Percentiles rank a stretch among this genome's conserved stretches.
These are phyloP conservation scores for Amiota communis DNA, from an alignment of 2,888 invertebrate species.

Conservation along the genomic window DNA sequence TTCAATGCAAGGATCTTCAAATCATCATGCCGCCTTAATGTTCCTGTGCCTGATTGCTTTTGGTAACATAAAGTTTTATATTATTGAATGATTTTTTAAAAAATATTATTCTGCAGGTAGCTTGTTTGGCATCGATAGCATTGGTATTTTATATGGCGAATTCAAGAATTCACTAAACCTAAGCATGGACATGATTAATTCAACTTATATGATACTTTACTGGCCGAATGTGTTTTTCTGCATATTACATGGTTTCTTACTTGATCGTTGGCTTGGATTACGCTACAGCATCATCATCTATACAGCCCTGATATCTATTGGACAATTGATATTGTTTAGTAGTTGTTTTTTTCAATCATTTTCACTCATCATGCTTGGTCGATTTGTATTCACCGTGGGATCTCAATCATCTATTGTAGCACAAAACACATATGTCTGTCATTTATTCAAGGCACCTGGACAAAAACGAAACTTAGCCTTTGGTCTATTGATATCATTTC, in stretches of 20 bases:
- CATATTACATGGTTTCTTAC: background rate
- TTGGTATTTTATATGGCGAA: background rate
- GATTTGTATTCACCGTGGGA: background rate
- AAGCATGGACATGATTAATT: background rate
- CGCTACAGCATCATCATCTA: background rate
- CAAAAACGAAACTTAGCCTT: background rate
- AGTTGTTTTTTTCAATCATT: background rate
- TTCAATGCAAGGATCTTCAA: background rate
- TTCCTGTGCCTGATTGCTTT: background rate
- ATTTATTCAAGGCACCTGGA: background rate
- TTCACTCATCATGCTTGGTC: background rate
- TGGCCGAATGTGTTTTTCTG: conserved; percentile 4
- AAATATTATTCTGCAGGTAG: background rate
- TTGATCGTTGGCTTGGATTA: background rate
- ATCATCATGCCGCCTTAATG: background rate
- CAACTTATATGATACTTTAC: background rate
- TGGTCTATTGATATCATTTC: background rate
- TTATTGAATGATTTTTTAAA: background rate
- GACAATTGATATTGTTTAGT: background rate
- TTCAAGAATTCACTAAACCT: background rate
- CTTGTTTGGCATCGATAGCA: background rate
- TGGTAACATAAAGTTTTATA: background rate
- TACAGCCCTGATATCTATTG: background rate
- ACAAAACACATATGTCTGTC: background rate
- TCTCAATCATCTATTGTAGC: background rate